Percentiles rank a stretch among this genome's conserved stretches.
phyloP scores from a whole-genome alignment of 2,888 invertebrate species.

The Phania funesta region DNA sequence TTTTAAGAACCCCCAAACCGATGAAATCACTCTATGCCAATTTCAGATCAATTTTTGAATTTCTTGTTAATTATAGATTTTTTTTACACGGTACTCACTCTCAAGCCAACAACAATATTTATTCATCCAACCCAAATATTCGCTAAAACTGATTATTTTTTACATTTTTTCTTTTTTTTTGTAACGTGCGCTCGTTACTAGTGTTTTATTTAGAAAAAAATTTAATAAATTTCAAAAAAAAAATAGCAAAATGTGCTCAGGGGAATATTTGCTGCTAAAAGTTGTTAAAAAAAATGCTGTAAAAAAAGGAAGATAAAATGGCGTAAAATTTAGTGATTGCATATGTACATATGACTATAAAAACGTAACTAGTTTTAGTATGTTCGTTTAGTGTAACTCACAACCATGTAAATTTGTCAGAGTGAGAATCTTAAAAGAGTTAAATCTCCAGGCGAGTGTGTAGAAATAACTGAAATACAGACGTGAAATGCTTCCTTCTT shows the following conservation, averaged over 20 bases:
- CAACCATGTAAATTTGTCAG: background rate
- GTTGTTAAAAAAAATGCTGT: background rate
- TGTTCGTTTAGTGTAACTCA: constrained; percentile 9
- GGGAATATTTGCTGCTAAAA: constrained; percentile 4
- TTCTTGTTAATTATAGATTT: too few species aligned
- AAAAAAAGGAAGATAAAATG: background rate
- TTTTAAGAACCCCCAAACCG: too few species aligned
- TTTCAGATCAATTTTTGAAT: too few species aligned
- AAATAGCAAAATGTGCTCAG: constrained; percentile 22
- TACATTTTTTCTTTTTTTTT: background rate
- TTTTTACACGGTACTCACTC: too few species aligned
- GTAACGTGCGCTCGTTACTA: background rate
- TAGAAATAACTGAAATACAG: too few species aligned
- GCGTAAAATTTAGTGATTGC: constrained; percentile 25
- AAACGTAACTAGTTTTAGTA: constrained; percentile 18
- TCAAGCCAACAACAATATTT: background rate
- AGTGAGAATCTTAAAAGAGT: background rate
- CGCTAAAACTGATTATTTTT: background rate
- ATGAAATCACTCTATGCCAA: too few species aligned
- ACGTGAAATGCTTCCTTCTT: too few species aligned
- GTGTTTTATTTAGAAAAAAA: constrained; percentile 12
- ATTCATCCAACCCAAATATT: constrained; percentile 13
- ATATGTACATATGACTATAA: background rate
- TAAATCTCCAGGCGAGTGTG: background rate
- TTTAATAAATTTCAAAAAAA: background rate